Base-by-base conservation (phyloP, 1,140 invertebrate species). In the Danaus plexippus region DNA sequence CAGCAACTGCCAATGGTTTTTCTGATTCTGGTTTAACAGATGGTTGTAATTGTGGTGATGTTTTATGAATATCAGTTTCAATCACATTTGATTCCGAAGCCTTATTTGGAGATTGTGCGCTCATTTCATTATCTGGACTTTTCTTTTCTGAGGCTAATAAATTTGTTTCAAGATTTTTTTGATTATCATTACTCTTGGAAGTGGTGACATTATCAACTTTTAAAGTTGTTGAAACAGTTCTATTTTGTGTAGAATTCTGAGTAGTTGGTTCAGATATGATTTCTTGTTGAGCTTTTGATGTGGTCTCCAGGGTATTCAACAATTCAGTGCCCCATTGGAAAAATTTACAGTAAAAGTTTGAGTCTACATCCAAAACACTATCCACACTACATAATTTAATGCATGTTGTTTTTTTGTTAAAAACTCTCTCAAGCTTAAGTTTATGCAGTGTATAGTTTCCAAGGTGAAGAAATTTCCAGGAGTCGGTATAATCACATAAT, bases 271-370 rank as follows among this genome's bases (percentile, higher is more conserved):
- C 13, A 10, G 18, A 52, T 15, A 43, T 43, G 44, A 42, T 48
- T 45, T 10, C 45, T 18, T 48, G 11, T 51, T 55, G 46, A 52
- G 43, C 9, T 12, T 44, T 40, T 13, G 47, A 1, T n/a, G n/a
- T 32, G 18, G 43, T 9, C 15, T 41, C 11, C 8, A 57, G 57
- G 44, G 11, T 59, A 11, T 71, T 69, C 9, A 83, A 58, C 41
- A 73, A 45, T 18, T 74, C 69, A 11, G 56, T 64, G 8, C 79
- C 77, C 79, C 76, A 82, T 55, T 82, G 73, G 51, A 64, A 86
- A 61, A 78, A 86, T 58, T 80, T 86, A 59, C 83, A 86, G 48
- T 64, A 84, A 44, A 70, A 77, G 53, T 75, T 81, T 6, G 71
- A 64, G 43, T 80, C 73, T n/a, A 60, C 61, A 55, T 63, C 75